These are phyloP conservation scores for Zosterops lateralis DNA, from an alignment of 2,113 vertebrate species.

Conservation along the genomic window DNA sequence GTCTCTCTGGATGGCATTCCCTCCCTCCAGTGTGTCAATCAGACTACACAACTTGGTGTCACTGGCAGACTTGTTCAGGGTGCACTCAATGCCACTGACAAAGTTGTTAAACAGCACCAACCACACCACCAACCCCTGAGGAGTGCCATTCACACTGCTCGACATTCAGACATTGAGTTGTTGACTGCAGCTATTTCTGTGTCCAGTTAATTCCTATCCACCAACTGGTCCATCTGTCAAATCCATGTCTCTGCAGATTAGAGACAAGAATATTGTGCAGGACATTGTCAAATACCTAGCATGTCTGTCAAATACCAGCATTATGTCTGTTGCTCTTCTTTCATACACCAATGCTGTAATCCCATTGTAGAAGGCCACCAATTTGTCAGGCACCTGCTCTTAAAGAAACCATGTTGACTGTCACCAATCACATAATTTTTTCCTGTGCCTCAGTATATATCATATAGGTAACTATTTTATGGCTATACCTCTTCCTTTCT, in stretches of 20 bases:
- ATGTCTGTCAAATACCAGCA: background rate
- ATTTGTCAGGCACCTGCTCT: background rate
- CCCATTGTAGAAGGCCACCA: background rate
- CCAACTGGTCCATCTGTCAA: background rate
- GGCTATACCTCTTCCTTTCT: background rate
- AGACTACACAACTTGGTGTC: background rate
- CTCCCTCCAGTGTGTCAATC: fast-evolving
- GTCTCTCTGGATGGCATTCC: background rate
- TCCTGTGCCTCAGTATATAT: background rate
- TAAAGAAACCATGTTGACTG: background rate
- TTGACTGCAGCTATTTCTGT: background rate
- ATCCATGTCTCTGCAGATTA: background rate
- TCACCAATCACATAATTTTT: background rate
- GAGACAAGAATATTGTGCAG: background rate
- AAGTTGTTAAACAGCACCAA: background rate
- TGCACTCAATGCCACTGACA: background rate
- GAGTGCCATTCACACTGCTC: background rate
- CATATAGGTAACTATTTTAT: background rate
- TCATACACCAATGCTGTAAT: background rate
- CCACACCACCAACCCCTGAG: background rate
- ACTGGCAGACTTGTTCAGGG: background rate
- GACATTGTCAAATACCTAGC: background rate
- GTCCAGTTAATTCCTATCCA: background rate
- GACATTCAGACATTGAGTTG: background rate
- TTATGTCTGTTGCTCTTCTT: background rate